Conservation (phyloP, 2,113 vertebrate genomes). For the Ageneiosus marmoratus region DNA sequence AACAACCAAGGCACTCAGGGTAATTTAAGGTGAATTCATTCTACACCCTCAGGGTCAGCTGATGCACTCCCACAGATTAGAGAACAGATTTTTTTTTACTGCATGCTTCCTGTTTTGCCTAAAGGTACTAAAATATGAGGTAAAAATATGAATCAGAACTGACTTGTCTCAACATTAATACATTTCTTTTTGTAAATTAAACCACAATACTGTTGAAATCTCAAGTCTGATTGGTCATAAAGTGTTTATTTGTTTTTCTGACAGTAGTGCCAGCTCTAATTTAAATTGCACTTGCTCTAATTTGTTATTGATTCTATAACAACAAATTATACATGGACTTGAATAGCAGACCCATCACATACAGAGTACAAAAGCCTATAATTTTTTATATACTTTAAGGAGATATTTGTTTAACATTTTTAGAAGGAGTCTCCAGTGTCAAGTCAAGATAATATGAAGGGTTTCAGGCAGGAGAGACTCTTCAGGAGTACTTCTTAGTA, state of each 20-base stretch:
- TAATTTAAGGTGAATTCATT: slow-evolving; percentile 11
- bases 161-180: slow-evolving; percentile 10
- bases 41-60: background rate
- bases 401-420: background rate
- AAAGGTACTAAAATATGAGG: background rate
- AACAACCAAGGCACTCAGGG: background rate
- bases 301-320: background rate
- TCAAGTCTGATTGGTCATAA: background rate
- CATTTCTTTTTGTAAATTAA: background rate
- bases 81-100: background rate
- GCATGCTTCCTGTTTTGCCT: background rate
- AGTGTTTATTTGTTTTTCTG: background rate
- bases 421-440: background rate
- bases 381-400: background rate
- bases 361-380: background rate
- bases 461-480: background rate
- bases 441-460: background rate
- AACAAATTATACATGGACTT: background rate
- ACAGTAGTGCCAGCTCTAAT: background rate
- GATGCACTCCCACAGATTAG: background rate
- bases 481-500: background rate
- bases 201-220: background rate
- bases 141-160: background rate
- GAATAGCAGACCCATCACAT: background rate
- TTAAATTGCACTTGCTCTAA: background rate